These are phyloP conservation scores for Nomada fucata DNA, from an alignment of 2,888 invertebrate genomes.

Conservation along the genomic window DNA sequence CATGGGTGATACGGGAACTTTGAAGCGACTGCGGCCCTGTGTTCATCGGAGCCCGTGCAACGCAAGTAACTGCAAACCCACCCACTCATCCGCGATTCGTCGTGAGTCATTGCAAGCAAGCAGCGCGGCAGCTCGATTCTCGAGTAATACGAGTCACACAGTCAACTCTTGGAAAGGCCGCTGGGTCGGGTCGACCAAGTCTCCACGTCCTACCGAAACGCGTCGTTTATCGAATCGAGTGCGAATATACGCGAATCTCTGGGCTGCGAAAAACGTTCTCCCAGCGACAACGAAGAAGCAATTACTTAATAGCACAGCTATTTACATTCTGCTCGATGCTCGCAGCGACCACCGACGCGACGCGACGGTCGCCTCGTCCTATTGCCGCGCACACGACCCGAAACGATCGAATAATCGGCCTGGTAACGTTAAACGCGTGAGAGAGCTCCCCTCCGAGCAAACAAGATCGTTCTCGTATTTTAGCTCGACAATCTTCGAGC, in stretches of 20 bases:
- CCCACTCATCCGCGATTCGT: slow-evolving; percentile 66
- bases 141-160: slow-evolving; percentile 47
- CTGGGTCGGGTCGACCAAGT: not conserved
- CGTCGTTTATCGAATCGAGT: not conserved
- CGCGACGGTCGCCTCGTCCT: not conserved
- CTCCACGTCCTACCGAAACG: not conserved
- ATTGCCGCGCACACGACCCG: not conserved
- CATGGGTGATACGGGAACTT: not conserved
- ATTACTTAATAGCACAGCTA: too few relatives aligned
- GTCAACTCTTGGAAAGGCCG: not conserved
- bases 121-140: slow-evolving; percentile 21
- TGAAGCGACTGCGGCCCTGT: not conserved
- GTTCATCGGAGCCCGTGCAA: slow-evolving; percentile 45
- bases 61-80: slow-evolving; percentile 70
- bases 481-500: slow-evolving; percentile 26
- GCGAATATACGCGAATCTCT: too few relatives aligned
- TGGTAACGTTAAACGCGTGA: slow-evolving; percentile 56
- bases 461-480: slow-evolving; percentile 54
- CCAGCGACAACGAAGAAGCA: too few relatives aligned
- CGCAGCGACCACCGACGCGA: not conserved
- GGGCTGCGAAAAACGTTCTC: too few relatives aligned
- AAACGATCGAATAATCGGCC: slow-evolving; percentile 5
- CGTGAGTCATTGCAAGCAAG: slow-evolving; percentile 68
- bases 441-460: slow-evolving; percentile 57
- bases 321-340: too few relatives aligned